Percentiles rank a stretch among this genome's conserved stretches.
These are phyloP conservation scores for Thrips palmi DNA, from an alignment of 1,140 invertebrate species.

Conservation along the genomic window DNA sequence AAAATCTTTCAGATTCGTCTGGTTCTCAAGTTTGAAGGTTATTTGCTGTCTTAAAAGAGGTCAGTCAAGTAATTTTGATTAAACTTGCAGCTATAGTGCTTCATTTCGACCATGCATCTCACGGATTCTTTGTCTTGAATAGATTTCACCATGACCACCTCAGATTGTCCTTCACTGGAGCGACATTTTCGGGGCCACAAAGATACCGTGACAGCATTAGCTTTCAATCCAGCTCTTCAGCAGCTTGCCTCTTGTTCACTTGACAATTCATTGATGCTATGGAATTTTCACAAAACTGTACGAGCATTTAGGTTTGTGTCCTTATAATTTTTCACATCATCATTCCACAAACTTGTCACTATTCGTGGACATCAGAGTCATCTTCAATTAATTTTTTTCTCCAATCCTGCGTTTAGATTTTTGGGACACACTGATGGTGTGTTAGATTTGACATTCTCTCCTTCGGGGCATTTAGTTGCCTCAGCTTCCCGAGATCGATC, in stretches of 20 bases:
- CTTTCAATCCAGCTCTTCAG: slow-evolving; percentile 53
- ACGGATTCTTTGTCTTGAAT: too few relatives aligned
- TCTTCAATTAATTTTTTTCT: not conserved
- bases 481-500: slow-evolving; percentile 65
- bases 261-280: slow-evolving; percentile 61
- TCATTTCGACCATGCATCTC: too few relatives aligned
- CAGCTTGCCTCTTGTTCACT: slow-evolving; percentile 59
- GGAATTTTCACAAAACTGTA: slow-evolving; percentile 43
- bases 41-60: too few relatives aligned
- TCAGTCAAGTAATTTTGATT: too few relatives aligned
- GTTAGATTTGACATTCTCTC: slow-evolving; percentile 49
- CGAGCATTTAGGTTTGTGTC: slow-evolving; percentile 26
- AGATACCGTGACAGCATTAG: slow-evolving; percentile 48
- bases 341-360: too few relatives aligned
- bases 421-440: slow-evolving; percentile 27
- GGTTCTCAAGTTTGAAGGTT: too few relatives aligned
- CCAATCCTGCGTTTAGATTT: not conserved
- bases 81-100: too few relatives aligned
- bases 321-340: not conserved
- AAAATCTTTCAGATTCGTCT: too few relatives aligned
- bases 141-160: too few relatives aligned
- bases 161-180: slow-evolving; percentile 36
- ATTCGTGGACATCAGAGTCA: too few relatives aligned
- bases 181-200: slow-evolving; percentile 65
- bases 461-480: slow-evolving; percentile 59